Base-by-base conservation (phyloP, 37 sponge, comb jelly and placozoan species). In the Aplysina aerophoba region DNA sequence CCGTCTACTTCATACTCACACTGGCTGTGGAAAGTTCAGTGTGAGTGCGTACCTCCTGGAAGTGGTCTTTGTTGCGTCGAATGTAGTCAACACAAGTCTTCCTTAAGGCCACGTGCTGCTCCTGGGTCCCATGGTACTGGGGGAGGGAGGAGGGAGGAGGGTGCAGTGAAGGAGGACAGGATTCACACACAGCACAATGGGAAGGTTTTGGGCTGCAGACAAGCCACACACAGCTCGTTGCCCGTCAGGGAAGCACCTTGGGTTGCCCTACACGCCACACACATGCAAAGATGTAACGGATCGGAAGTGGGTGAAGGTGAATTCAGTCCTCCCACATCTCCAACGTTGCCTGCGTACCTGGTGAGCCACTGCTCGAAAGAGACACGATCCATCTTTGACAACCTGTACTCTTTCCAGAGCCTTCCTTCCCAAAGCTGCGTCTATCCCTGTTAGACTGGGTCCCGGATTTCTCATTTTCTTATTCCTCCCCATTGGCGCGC, bases 291-390 rank as follows among this genome's bases (percentile, higher is more conserved):
- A 8, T 22, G 25, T 14, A 62, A 8, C 27, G 27, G 27, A 62
- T 4, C 12, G 63, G 5, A 62, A 27, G 13, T 14, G 27, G n/a
- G 4, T 13, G 12, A 25, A 14, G 63, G 27, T 14, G n/a, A 4
- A 25, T 62, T 25, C 63, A 8, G 2, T 8, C 63, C 25, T 2
- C 25, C 27, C 12, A 22, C 63, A 4, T 4, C 27, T 27, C 63
- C 4, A 27, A 14, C 59, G 15, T 17, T 68, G 40, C 14, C 31
- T 20, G 0, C 57, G 55, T 41, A 92, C 95, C 90, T 95, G 93
- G 28, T 93, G 91, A 24, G 96, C 84, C n/a, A 95, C 93, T 22
- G 96, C 96, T 83, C 96, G 82, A 79, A 95, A 95, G 21, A 95
- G 79, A 82, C 96, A 95, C 19, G 93, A 95, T 1, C 96, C 96